Conservation (phyloP, 1,140 invertebrate genomes). For the Ips typographus region DNA sequence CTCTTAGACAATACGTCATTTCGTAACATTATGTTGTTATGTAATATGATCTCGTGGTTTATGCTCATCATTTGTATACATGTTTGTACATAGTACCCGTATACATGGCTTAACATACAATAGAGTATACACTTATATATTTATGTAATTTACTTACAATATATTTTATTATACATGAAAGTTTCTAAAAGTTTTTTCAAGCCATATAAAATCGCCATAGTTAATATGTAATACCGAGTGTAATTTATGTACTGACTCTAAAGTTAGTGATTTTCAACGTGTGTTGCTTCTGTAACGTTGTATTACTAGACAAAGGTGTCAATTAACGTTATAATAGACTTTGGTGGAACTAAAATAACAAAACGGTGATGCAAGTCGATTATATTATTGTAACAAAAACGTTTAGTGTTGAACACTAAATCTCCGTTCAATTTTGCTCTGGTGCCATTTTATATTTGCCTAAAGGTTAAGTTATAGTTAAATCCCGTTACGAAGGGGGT, state of each 20-base stretch:
- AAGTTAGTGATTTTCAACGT: too few species aligned
- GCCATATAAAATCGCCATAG: neutral
- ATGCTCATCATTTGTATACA: conserved; percentile 39
- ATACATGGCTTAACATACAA: conserved; percentile 35
- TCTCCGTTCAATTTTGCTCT: conserved; percentile 32
- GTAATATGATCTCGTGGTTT: conserved; percentile 36
- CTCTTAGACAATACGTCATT: neutral
- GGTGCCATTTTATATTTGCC: conserved; percentile 27
- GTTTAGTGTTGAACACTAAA: too few species aligned
- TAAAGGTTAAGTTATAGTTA: too few species aligned
- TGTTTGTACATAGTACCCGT: conserved; percentile 36
- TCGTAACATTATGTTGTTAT: conserved; percentile 25
- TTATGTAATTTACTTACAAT: conserved; percentile 24
- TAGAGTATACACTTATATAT: conserved; percentile 29
- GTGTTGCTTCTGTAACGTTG: too few species aligned
- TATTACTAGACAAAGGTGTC: too few species aligned
- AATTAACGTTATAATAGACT: too few species aligned
- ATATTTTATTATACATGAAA: conserved; percentile 12
- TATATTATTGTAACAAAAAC: too few species aligned
- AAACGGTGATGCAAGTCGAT: too few species aligned
- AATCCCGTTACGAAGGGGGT: too few species aligned
- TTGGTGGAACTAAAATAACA: too few species aligned
- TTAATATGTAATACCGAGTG: neutral
- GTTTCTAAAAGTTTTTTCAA: neutral
- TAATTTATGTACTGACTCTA: too few species aligned